These are phyloP conservation scores for Pygoscelis adeliae DNA, from an alignment of 2,113 vertebrate genomes.

Conservation along the genomic window DNA sequence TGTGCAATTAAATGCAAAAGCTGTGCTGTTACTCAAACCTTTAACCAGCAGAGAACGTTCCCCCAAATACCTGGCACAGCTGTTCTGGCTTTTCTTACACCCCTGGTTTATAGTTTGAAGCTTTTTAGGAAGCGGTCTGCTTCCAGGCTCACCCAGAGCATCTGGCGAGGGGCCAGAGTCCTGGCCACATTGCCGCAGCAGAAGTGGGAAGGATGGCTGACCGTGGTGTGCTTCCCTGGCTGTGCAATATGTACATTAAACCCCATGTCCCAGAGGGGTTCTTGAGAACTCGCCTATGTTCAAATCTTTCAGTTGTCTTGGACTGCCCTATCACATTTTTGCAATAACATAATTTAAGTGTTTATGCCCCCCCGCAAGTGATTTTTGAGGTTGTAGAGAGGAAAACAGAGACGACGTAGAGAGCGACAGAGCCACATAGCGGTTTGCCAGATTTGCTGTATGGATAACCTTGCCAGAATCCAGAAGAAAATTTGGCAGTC, in stretches of 20 bases:
- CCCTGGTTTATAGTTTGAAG: neutral
- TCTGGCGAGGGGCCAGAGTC: neutral
- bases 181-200: neutral
- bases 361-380: neutral
- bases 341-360: neutral
- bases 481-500: neutral
- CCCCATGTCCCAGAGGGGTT: neutral
- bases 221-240: neutral
- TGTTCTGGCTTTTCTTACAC: neutral
- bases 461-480: constrained; percentile 11
- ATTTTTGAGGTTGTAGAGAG: neutral
- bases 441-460: neutral
- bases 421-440: neutral
- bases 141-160: neutral
- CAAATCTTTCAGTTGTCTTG: neutral
- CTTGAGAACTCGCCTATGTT: neutral
- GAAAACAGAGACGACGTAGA: neutral
- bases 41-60: neutral
- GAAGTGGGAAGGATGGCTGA: neutral
- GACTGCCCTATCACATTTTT: neutral
- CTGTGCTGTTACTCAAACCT: neutral
- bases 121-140: neutral
- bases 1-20: neutral
- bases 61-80: neutral
- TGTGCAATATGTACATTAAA: neutral